Percentiles rank a stretch among this genome's conserved stretches.
These are phyloP conservation scores for Smutsia temminckii DNA, from an alignment of 2,797 vertebrate species.

Conservation along the genomic window DNA sequence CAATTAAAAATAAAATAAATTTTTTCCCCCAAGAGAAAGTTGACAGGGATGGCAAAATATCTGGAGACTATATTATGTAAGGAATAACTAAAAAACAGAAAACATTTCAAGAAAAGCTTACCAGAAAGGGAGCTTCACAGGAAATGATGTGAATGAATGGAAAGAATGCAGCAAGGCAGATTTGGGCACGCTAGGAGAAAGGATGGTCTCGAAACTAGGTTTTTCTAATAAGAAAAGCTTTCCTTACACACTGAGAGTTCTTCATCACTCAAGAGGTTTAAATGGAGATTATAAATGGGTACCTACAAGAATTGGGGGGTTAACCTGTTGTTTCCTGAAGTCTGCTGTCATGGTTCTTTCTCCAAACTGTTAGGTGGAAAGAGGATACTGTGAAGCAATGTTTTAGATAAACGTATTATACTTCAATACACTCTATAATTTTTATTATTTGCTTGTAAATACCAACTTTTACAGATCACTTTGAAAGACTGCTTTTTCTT, in stretches of 20 bases:
- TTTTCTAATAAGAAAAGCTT: background rate
- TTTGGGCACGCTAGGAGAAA: background rate
- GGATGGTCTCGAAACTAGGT: background rate
- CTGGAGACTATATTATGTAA: background rate
- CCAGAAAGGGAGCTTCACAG: background rate
- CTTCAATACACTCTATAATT: background rate
- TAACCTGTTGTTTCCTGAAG: background rate
- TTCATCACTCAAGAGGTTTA: background rate
- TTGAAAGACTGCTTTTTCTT: background rate
- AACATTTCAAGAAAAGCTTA: background rate
- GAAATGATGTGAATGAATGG: background rate
- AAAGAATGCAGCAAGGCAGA: background rate
- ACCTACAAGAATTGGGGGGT: background rate
- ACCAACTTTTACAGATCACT: background rate
- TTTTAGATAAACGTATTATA: background rate
- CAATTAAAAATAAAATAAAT: background rate
- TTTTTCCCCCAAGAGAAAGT: background rate
- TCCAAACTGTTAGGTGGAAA: background rate
- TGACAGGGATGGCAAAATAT: background rate
- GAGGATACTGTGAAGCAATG: background rate
- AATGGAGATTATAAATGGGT: background rate
- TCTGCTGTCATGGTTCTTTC: background rate
- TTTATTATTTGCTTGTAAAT: background rate
- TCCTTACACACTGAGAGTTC: background rate
- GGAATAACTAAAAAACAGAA: background rate